Evolutionary conservation across 2,113 vertebrate species (phyloP).

Genomic region (Talpa occidentalis): DNA sequence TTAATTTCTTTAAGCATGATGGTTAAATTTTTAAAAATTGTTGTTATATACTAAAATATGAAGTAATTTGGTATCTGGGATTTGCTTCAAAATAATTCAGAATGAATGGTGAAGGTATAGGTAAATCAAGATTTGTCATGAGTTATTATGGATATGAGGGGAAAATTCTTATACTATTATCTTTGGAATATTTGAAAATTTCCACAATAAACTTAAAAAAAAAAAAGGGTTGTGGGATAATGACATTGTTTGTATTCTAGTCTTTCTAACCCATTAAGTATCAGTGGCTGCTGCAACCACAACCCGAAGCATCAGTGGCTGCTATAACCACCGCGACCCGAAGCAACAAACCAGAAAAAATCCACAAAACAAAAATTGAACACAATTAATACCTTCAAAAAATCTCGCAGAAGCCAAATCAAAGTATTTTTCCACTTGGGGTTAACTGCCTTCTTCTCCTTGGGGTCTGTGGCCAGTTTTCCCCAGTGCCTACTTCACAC

Average conservation of each 20-base stretch:
- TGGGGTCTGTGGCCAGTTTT: not conserved
- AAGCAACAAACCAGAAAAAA: conserved; percentile 24
- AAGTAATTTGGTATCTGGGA: not conserved
- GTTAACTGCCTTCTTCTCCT: not conserved
- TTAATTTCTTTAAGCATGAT: not conserved
- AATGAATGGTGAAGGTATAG: not conserved
- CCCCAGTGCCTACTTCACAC: not conserved
- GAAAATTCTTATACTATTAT: not conserved
- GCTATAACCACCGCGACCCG: not conserved
- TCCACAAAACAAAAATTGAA: not conserved
- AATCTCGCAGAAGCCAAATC: not conserved
- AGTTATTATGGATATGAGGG: not conserved
- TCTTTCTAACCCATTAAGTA: not conserved
- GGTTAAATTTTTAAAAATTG: not conserved
- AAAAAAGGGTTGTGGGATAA: not conserved
- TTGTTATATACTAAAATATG: not conserved
- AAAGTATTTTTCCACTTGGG: not conserved
- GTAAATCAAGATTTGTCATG: not conserved
- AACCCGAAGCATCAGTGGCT: no score
- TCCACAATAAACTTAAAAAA: not conserved
- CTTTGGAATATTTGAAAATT: conserved; percentile 14
- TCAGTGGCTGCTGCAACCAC: not conserved
- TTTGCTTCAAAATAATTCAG: conserved; percentile 38
- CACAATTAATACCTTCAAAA: conserved; percentile 1
- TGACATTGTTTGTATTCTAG: not conserved